Base-by-base conservation (phyloP, 2,888 invertebrate genomes). In the Cyrtodaria siliqua region DNA sequence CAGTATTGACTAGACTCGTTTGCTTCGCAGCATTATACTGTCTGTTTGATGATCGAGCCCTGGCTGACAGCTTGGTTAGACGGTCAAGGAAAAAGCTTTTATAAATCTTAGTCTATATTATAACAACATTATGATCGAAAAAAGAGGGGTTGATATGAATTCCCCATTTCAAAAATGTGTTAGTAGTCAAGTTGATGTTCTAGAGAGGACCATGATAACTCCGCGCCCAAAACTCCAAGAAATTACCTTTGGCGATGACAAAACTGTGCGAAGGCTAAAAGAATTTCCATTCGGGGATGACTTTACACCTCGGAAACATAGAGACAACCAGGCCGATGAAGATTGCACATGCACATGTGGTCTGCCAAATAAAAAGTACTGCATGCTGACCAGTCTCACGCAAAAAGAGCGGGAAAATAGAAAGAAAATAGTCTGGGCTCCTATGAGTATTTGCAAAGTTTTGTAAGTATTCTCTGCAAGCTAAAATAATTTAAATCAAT, bases 401-500 rank as follows among this genome's bases (percentile, higher is more conserved):
- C 53, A 50, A 38, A 64, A 74, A 49, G 64, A 66, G 60, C 50
- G 60, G 40, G 40, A 60, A 14, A 40, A 44, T 12, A 56, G 60
- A 42, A 81, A 77, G 55, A 78, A 73, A 23, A 68, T 79, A 20
- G 71, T 75, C 1, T 83, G 83, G 83, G 83, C 79, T 6, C 78
- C 83, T 3, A 77, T 83, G 77, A 77, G 78, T 60, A 80, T 83
- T 23, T 75, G 78, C 70, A 74, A 79, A 78, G 77, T 72, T 1
- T 77, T 79, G 83, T 83, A 80, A 83, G 83, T 83, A n/a, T n/a
- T n/a, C n/a, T n/a, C n/a, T n/a, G n/a, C n/a, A n/a, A n/a, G n/a
- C n/a, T n/a, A n/a, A n/a, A n/a, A n/a, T n/a, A n/a, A n/a, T n/a
- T n/a, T n/a, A n/a, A n/a, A n/a, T n/a, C n/a, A n/a, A n/a, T n/a